Base-by-base conservation (phyloP, 1,140 invertebrate genomes). In the Zelostemma sp. region DNA sequence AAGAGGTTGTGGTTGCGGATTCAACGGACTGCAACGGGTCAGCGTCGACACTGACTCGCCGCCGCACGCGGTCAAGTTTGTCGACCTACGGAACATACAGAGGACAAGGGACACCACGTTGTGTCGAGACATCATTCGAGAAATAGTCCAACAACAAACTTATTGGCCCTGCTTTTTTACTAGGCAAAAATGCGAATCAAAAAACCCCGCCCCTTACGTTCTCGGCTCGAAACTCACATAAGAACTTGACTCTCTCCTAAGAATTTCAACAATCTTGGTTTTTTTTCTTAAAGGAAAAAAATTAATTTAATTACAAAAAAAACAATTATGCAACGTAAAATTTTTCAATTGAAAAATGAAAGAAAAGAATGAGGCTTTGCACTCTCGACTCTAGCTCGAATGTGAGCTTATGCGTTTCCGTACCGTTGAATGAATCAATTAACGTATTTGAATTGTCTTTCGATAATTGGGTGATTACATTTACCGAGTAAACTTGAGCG, bases 21-120 rank as follows among this genome's bases (percentile, higher is more conserved):
- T 85, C 84, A 85, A 84, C 81, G 84, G 80, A 82, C 84, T 85
- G 81, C 83, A 83, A 86, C 84, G 84, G 83, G 83, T 85, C 84
- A 85, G 81, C 81, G 83, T 84, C 81, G 84, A 85, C 66, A 84
- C 84, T 85, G 84, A 85, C 83, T 85, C 83, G 84, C 83, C 82
- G 81, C 83, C 82, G 81, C 83, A 84, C 80, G 81, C 82, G 81
- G 83, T 85, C 84, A 85, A 80, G 79, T 85, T 85, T 85, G 83
- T 83, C 84, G 83, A 85, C 84, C 84, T 85, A 85, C 78, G 80
- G 81, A 85, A 84, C 80, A 85, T 74, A 85, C 80, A 84, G 78
- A 84, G 81, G 79, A 81, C 80, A 82, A 82, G 75, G 77, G 78
- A 79, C 77, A 80, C 81, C 78, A 74, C 70, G 63, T 76, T 73